These are phyloP conservation scores for Hestina assimilis DNA, from an alignment of 1,140 invertebrate genomes.

Conservation along the genomic window DNA sequence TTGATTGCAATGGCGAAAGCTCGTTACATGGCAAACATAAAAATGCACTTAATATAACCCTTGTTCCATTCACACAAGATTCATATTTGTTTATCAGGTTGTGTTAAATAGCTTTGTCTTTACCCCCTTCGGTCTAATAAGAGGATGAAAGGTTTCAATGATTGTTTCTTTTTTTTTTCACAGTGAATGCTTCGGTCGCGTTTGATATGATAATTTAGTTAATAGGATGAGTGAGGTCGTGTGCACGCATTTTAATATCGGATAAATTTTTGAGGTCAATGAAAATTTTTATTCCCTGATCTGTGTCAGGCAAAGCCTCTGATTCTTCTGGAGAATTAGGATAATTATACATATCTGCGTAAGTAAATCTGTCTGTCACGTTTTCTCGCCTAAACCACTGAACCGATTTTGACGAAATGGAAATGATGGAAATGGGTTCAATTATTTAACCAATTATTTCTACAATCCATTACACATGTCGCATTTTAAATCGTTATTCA, in stretches of 20 bases:
- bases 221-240: slow-evolving; percentile 62
- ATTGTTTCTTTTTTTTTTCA: slow-evolving; percentile 69
- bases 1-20: slow-evolving; percentile 62
- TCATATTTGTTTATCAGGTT: slow-evolving; percentile 25
- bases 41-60: slow-evolving; percentile 12
- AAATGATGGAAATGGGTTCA: too few species aligned
- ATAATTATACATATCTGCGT: too few species aligned
- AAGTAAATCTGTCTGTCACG: too few species aligned
- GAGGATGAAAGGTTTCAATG: slow-evolving; percentile 67
- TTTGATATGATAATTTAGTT: slow-evolving; percentile 75
- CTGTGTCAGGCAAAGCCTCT: too few species aligned
- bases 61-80: slow-evolving; percentile 29
- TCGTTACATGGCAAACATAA: slow-evolving; percentile 39
- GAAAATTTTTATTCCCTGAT: slow-evolving; percentile 32
- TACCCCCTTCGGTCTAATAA: slow-evolving; percentile 65
- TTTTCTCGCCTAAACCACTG: too few species aligned
- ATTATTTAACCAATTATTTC: too few species aligned
- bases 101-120: slow-evolving; percentile 12
- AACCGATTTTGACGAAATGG: too few species aligned
- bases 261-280: not conserved
- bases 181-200: slow-evolving; percentile 51
- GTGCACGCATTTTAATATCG: slow-evolving; percentile 51
- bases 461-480: too few species aligned
- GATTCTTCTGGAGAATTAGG: too few species aligned
- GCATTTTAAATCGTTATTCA: too few species aligned